Evolutionary conservation across 2,797 vertebrate genomes (phyloP).

Genomic region (Enteromius mattozi): DNA sequence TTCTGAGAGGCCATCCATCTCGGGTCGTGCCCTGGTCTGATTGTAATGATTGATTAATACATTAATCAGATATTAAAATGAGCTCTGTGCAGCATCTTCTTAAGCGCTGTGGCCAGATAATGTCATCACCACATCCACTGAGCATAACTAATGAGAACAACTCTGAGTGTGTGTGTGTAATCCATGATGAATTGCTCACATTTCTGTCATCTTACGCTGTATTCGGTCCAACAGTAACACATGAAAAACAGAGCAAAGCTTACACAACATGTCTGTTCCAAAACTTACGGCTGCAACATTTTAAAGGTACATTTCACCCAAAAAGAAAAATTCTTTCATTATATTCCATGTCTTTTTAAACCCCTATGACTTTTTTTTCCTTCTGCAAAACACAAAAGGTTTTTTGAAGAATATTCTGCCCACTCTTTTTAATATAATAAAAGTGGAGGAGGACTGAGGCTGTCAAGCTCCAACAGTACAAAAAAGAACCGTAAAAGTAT

Average conservation of each 20-base stretch:
- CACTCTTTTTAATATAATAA: slow-evolving; percentile 21
- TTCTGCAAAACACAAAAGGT: not conserved
- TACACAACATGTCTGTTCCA: not conserved
- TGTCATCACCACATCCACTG: slow-evolving; percentile 46
- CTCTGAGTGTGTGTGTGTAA: slow-evolving; percentile 1
- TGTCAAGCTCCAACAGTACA: slow-evolving; percentile 21
- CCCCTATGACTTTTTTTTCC: not conserved
- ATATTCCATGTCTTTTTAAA: slow-evolving; percentile 17
- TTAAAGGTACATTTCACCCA: not conserved
- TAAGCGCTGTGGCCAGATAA: slow-evolving; percentile 37
- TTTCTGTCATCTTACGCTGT: slow-evolving; percentile 24
- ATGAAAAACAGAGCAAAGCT: not conserved
- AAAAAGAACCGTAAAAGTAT: slow-evolving; percentile 2
- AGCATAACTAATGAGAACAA: slow-evolving; percentile 50
- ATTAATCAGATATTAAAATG: slow-evolving; percentile 43
- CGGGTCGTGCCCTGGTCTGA: not conserved
- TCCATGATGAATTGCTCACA: slow-evolving; percentile 31
- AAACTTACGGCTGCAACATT: not conserved
- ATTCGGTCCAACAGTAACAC: not conserved
- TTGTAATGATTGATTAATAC: slow-evolving; percentile 42
- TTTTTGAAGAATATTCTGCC: slow-evolving; percentile 22
- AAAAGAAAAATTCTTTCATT: not conserved
- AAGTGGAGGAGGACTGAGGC: slow-evolving; percentile 19
- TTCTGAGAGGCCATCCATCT: slow-evolving; percentile 7
- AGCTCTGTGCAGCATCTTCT: slow-evolving; percentile 14